phyloP scores from a whole-genome alignment of 2,888 invertebrate genomes.

The Ochropleura leucogaster region DNA sequence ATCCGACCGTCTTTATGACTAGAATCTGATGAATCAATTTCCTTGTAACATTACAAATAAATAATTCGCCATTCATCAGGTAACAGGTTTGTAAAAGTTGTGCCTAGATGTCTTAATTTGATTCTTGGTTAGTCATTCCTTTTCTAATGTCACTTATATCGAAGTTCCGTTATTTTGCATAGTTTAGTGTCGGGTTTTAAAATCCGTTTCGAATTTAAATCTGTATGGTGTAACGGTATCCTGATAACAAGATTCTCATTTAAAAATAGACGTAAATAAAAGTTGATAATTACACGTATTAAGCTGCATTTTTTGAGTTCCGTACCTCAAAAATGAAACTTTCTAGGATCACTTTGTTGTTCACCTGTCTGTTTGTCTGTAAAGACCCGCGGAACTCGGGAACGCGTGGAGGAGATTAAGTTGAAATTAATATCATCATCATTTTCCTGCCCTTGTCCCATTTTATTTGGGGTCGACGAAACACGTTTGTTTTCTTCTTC shows the following conservation, averaged over 20 bases:
- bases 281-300: neutral
- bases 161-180: slow-evolving; percentile 39
- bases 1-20: slow-evolving; percentile 30
- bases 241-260: neutral
- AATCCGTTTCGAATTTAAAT: slow-evolving; percentile 8
- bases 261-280: neutral
- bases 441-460: no score
- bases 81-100: slow-evolving; percentile 32
- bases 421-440: no score
- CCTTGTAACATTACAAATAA: slow-evolving; percentile 9
- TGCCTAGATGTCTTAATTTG: slow-evolving; percentile 9
- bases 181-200: neutral
- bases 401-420: no score
- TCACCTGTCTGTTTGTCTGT: no score
- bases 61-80: slow-evolving; percentile 27
- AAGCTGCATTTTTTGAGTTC: neutral
- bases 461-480: no score
- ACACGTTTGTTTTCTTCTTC: no score
- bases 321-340: neutral
- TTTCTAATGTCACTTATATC: slow-evolving; percentile 24
- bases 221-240: slow-evolving; percentile 23
- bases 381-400: no score
- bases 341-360: no score
- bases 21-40: slow-evolving; percentile 43
- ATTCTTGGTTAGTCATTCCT: slow-evolving; percentile 15